Evolutionary conservation across 2,113 vertebrate species (phyloP).

Genomic region (Forbesichthys papilliferus): DNA sequence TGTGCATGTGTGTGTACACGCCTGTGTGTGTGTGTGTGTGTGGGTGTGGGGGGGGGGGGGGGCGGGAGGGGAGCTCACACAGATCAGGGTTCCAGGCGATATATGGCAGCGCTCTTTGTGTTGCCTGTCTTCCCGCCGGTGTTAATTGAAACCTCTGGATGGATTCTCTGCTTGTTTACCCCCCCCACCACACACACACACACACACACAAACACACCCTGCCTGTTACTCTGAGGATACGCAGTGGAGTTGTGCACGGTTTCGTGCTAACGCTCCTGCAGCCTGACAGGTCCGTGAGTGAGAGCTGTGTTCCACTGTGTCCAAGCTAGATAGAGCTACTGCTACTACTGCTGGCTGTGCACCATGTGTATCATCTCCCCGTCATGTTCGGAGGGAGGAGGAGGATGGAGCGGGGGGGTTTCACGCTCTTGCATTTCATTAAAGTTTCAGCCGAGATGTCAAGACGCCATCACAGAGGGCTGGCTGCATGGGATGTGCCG

Average conservation of each 20-base stretch:
- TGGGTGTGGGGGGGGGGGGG: too few relatives aligned
- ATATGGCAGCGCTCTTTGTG: background rate
- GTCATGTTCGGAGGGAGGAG: slow-evolving; percentile 18
- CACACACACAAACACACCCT: background rate
- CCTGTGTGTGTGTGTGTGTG: too few relatives aligned
- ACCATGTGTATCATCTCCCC: slow-evolving; percentile 16
- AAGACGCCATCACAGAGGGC: slow-evolving; percentile 44
- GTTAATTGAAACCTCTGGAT: background rate
- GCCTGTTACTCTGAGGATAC: background rate
- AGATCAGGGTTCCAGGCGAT: background rate
- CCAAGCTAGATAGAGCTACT: background rate
- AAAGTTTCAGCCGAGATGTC: slow-evolving; percentile 57
- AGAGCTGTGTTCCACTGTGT: slow-evolving; percentile 29
- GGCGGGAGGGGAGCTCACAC: background rate
- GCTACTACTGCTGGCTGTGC: background rate
- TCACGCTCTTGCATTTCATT: slow-evolving; percentile 49
- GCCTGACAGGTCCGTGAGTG: slow-evolving; percentile 33
- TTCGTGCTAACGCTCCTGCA: slow-evolving; percentile 16
- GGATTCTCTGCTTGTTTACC: slow-evolving; percentile 7
- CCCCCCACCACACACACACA: too few relatives aligned
- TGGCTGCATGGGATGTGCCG: slow-evolving; percentile 6
- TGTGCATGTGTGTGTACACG: too few relatives aligned
- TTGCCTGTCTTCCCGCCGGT: background rate
- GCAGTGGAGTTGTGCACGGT: background rate
- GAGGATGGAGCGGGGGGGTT: background rate